These are phyloP conservation scores for Pygoscelis adeliae DNA, from an alignment of 2,113 vertebrate genomes.

Conservation along the genomic window DNA sequence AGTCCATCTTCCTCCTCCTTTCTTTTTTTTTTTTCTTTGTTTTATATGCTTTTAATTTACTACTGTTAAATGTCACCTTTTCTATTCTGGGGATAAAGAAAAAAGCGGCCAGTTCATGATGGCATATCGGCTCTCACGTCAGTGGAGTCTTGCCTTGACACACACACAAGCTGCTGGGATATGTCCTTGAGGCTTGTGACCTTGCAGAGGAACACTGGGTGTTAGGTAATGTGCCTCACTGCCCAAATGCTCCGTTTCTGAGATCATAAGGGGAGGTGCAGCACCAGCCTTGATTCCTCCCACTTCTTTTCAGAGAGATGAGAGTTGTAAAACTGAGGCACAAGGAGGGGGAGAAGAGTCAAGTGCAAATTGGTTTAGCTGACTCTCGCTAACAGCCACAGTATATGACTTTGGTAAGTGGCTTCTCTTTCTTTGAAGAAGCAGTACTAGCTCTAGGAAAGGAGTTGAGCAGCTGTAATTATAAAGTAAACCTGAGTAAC, in stretches of 20 bases:
- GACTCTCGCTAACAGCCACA: neutral
- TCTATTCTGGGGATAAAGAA: neutral
- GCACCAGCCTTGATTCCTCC: neutral
- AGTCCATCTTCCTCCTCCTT: neutral
- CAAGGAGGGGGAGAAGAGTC: neutral
- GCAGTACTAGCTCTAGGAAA: neutral
- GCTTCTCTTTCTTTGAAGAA: neutral
- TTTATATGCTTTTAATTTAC: neutral
- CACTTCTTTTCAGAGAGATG: neutral
- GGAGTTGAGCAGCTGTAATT: neutral
- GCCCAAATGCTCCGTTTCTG: constrained; percentile 11
- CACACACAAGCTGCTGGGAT: neutral
- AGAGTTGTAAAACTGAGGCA: neutral
- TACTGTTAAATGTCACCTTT: neutral
- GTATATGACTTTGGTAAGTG: accelerated
- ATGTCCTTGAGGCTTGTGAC: constrained; percentile 1
- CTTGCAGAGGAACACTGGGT: neutral
- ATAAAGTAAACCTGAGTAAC: neutral
- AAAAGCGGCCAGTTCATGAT: neutral
- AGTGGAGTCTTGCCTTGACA: neutral
- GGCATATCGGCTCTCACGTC: neutral
- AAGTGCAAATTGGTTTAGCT: neutral
- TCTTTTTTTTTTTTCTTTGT: neutral
- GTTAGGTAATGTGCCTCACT: neutral
- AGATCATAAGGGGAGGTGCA: constrained; percentile 25